Percentiles rank a stretch among this genome's conserved stretches.
Evolutionary conservation across 2,113 vertebrate genomes (phyloP).

Genomic region (Eurypyga helias): DNA sequence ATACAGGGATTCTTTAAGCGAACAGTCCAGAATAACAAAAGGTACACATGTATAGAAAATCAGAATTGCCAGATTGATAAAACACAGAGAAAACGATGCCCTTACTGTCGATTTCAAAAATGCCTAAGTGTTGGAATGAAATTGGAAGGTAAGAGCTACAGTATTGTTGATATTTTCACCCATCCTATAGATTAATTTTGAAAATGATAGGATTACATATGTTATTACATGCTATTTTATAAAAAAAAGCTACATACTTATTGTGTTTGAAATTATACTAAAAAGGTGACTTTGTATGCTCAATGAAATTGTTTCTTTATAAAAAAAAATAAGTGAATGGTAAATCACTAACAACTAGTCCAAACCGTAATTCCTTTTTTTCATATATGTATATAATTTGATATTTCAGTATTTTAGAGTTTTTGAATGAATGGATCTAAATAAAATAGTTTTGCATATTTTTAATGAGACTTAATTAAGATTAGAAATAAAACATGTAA

Average conservation of each 20-base stretch:
- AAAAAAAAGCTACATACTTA: neutral
- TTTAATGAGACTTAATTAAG: neutral
- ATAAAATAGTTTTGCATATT: neutral
- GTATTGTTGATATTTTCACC: neutral
- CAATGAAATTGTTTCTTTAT: neutral
- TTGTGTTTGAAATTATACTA: neutral
- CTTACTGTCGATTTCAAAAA: conserved; percentile 99
- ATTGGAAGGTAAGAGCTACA: conserved; percentile 89
- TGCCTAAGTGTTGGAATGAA: conserved; percentile 99
- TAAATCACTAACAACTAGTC: neutral
- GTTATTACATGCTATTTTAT: neutral
- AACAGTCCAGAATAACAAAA: conserved; percentile 99
- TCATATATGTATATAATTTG: neutral
- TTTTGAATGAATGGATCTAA: neutral
- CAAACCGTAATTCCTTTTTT: neutral
- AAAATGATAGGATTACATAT: neutral
- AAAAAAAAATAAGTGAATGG: neutral
- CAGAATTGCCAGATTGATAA: conserved; percentile 99
- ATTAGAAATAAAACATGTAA: neutral
- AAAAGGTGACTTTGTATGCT: neutral
- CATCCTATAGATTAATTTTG: neutral
- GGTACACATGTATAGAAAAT: conserved; percentile 99
- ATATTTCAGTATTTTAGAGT: neutral
- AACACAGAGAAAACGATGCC: conserved; percentile 97
- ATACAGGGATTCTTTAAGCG: conserved; percentile 98